Evolutionary conservation across 2,888 invertebrate genomes (phyloP), one percentile per base, ranked within the genome.

Genomic region (Dermolepida albohirtum): DNA sequence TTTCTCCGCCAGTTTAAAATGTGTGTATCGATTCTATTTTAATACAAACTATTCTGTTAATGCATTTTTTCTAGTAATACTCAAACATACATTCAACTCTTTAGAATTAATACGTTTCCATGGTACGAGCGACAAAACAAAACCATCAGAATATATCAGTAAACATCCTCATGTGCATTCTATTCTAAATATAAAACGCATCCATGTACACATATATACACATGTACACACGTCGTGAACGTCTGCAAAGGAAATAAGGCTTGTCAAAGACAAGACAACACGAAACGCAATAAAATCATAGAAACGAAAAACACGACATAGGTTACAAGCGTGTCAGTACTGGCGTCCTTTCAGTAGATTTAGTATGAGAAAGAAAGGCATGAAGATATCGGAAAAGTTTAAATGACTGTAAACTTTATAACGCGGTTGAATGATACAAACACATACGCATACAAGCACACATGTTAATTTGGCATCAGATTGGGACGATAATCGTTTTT

Each of bases 121-220:
- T 14, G 55, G 16, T 40, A 40, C 41, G 40, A 16, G 2, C 55
- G 55, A 55, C 55, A 29, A 39, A 55, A 55, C 55, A 55, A 55
- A 40, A 55, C 55, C 55, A 55, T 40, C 29, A 41, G 41, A 55
- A 41, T 40, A 41, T 8, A 40, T 39, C 55, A 55, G 55, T 55
- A 54, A 55, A 55, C 55, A 55, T 55, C 55, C 55, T 55, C 51
- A 51, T 51, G 51, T 55, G 40, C 55, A 55, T 55, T 55, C 55
- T 55, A 16, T 40, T 55, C 55, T 55, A 55, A 55, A 55, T 55
- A 55, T 55, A 55, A 55, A 40, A 40, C 55, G 29, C 16, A 22
- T 47, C 16, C 10, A 34, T 34, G 4, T 34, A 10, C 34, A 34
- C 6, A 6, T 34, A 10, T 6, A 34, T 34, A 34, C 34, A 34